phyloP scores from a whole-genome alignment of 2,113 vertebrate species.

The Amphilophus citrinellus region DNA sequence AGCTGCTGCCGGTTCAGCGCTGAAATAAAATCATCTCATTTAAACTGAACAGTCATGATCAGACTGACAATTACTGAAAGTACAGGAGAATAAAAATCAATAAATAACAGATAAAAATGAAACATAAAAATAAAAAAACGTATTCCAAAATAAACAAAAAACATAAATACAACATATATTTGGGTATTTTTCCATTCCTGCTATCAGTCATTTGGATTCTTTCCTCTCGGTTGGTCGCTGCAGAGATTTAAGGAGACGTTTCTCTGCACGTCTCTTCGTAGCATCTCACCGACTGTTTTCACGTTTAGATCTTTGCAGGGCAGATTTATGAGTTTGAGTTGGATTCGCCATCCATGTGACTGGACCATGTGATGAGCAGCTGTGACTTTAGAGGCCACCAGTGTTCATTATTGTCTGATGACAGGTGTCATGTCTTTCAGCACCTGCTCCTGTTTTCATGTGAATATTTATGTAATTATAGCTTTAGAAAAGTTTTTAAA shows the following conservation, averaged over 20 bases:
- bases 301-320: neutral
- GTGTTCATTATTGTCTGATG: neutral
- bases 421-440: too few relatives aligned
- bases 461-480: neutral
- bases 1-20: neutral
- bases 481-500: neutral
- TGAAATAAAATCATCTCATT: neutral
- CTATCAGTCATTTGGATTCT: neutral
- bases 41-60: neutral
- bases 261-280: too few relatives aligned
- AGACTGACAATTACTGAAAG: neutral
- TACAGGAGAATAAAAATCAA: neutral
- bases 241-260: too few relatives aligned
- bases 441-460: too few relatives aligned
- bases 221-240: too few relatives aligned
- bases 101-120: neutral
- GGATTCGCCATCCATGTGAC: neutral
- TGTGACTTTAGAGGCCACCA: neutral
- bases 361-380: neutral
- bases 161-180: neutral
- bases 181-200: too few relatives aligned
- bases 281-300: neutral
- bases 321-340: too few relatives aligned
- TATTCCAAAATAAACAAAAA: neutral
- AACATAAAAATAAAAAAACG: neutral